These are phyloP conservation scores for Drosophila nannoptera DNA, from an alignment of 1,140 invertebrate species.

Conservation along the genomic window DNA sequence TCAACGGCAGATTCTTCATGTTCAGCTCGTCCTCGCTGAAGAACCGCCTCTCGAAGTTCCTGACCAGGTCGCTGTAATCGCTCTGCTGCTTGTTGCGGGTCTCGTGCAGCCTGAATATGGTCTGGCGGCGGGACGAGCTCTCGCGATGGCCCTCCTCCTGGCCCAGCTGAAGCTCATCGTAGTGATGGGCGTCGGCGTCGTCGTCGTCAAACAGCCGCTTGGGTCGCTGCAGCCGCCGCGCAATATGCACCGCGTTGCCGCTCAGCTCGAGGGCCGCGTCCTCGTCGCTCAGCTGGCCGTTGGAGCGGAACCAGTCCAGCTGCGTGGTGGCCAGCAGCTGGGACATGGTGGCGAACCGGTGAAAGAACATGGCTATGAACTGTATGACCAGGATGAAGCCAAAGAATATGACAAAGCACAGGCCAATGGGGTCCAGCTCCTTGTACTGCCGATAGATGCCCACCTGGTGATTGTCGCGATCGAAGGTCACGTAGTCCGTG, in stretches of 20 bases:
- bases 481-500: slow-evolving; percentile 84
- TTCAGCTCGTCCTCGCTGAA: slow-evolving; percentile 71
- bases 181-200: slow-evolving; percentile 72
- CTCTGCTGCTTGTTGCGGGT: slow-evolving; percentile 54
- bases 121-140: slow-evolving; percentile 60
- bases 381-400: slow-evolving; percentile 86
- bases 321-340: slow-evolving; percentile 90
- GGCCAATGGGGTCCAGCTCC: slow-evolving; percentile 87
- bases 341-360: slow-evolving; percentile 90
- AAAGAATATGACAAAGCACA: slow-evolving; percentile 88
- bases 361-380: slow-evolving; percentile 91
- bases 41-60: slow-evolving; percentile 71
- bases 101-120: slow-evolving; percentile 66
- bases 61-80: slow-evolving; percentile 72
- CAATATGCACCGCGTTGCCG: slow-evolving; percentile 83
- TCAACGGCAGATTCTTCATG: slow-evolving; percentile 64
- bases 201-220: slow-evolving; percentile 78
- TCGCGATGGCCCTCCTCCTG: slow-evolving; percentile 51
- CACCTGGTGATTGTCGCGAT: slow-evolving; percentile 79
- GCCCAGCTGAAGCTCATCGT: slow-evolving; percentile 40
- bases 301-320: slow-evolving; percentile 79
- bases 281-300: slow-evolving; percentile 74
- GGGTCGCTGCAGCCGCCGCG: slow-evolving; percentile 81
- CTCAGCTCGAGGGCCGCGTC: slow-evolving; percentile 81
- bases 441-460: slow-evolving; percentile 81